Conservation (phyloP, 1,140 invertebrate genomes). For the Sarcophaga peregrina region DNA sequence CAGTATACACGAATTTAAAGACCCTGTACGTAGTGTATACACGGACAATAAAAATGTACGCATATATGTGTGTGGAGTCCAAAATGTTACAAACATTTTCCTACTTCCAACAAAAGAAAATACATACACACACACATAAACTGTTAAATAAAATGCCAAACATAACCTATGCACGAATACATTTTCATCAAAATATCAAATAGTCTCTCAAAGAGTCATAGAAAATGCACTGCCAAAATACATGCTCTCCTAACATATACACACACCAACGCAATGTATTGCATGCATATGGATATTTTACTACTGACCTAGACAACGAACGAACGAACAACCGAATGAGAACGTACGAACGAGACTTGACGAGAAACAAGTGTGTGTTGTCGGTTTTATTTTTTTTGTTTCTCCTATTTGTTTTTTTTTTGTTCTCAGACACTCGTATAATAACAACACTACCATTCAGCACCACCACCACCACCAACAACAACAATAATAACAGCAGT, state of each 20-base stretch:
- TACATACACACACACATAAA: conserved; percentile 52
- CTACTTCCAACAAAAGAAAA: conserved; percentile 34
- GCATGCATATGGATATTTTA: conserved; percentile 13
- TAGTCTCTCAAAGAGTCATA: neutral
- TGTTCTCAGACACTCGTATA: conserved; percentile 4
- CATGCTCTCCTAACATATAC: neutral
- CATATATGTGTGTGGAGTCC: neutral
- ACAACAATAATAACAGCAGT: neutral
- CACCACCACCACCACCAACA: neutral
- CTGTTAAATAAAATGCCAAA: conserved; percentile 44
- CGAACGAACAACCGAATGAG: neutral
- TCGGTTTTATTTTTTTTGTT: neutral
- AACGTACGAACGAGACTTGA: neutral
- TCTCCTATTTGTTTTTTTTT: neutral
- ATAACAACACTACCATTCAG: neutral
- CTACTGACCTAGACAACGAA: conserved; percentile 47
- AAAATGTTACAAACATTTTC: neutral
- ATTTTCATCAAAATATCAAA: neutral
- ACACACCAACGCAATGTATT: neutral
- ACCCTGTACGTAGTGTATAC: too few species aligned
- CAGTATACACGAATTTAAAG: too few species aligned
- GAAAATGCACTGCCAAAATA: conserved; percentile 31
- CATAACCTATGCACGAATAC: neutral
- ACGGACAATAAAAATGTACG: too few species aligned
- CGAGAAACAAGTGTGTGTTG: conserved; percentile 32